phyloP scores from a whole-genome alignment of 2,888 invertebrate species.

The Lycocerus yunnanus region DNA sequence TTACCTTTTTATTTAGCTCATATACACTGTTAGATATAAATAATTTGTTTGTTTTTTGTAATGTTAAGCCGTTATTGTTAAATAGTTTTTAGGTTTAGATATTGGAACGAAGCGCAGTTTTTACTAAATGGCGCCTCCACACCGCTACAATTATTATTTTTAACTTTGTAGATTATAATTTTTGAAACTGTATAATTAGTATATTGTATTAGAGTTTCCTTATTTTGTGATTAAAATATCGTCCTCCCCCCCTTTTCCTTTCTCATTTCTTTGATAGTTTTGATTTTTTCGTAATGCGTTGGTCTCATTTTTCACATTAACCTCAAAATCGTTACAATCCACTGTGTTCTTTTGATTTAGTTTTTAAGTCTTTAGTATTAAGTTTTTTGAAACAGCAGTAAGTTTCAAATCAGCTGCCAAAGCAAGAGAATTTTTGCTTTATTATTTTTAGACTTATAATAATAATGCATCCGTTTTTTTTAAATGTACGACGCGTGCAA shows the following conservation, averaged over 20 bases:
- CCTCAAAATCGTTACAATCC: not conserved
- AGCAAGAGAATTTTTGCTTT: slow-evolving; percentile 9
- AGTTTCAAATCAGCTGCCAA: slow-evolving; percentile 9
- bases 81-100: slow-evolving; percentile 34
- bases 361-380: not conserved
- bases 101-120: slow-evolving; percentile 30
- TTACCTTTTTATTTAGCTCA: slow-evolving; percentile 7
- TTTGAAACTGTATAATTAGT: slow-evolving; percentile 14
- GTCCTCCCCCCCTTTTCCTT: not conserved
- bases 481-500: not conserved
- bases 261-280: slow-evolving; percentile 1
- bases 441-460: slow-evolving; percentile 3
- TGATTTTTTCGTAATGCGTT: not conserved
- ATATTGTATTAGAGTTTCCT: slow-evolving; percentile 11
- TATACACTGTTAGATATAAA: slow-evolving; percentile 10
- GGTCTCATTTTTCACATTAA: not conserved
- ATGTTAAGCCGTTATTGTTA: slow-evolving; percentile 35
- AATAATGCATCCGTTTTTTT: not conserved
- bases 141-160: slow-evolving; percentile 8
- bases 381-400: not conserved
- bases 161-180: slow-evolving; percentile 15
- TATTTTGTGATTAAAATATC: slow-evolving; percentile 7
- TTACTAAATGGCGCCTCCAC: slow-evolving; percentile 31
- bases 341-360: slow-evolving; percentile 14
- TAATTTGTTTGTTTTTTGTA: slow-evolving; percentile 11